Evolutionary conservation across 2,113 vertebrate species (phyloP), one percentile per base, ranked within the genome.

Genomic region (Cynocephalus volans): DNA sequence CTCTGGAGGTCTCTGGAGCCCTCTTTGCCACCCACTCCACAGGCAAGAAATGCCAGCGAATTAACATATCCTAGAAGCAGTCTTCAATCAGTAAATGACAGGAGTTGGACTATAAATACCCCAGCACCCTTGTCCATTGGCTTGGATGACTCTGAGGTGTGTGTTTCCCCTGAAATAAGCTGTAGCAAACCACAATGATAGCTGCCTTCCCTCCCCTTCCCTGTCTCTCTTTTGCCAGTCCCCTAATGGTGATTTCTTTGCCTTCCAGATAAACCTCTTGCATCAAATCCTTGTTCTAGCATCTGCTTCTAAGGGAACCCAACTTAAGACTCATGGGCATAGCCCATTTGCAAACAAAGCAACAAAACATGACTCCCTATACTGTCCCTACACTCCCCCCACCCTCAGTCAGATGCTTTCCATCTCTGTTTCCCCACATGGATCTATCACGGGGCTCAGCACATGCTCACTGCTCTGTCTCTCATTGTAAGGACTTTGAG

Each of bases 381-480:
- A 24, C 13, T n/a, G 9, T 26, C 11, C 11, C 45, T 33, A 1
- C 8, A 23, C 26, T 36, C 6, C 1, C 24, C 21, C 19, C 48
- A 28, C 13, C 77, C 64, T 52, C 11, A 13, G 1, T 54, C n/a
- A 23, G 26, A 23, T 11, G 0, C 33, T 36, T 15, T 86, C 50
- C 58, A 56, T 58, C 36, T 72, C 21, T 52, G 24, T 17, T 76
- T 90, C 48, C n/a, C 45, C 0, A 2, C 31, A 0, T 3, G 12
- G 23, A 10, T 58, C 41, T 36, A 2, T 54, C 56, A 2, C 14
- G 19, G 64, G 0, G 2, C 64, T 31, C 54, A 31, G 73, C 19
- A 26, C 8, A 1, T 4, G 0, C 52, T 23, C 0, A 0, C 67
- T 36, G 58, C 24, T 9, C 45, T 21, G 41, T 24, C 31, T 56